Base-by-base conservation (phyloP, 2,113 vertebrate species). In the Sphyrna mokarran region DNA sequence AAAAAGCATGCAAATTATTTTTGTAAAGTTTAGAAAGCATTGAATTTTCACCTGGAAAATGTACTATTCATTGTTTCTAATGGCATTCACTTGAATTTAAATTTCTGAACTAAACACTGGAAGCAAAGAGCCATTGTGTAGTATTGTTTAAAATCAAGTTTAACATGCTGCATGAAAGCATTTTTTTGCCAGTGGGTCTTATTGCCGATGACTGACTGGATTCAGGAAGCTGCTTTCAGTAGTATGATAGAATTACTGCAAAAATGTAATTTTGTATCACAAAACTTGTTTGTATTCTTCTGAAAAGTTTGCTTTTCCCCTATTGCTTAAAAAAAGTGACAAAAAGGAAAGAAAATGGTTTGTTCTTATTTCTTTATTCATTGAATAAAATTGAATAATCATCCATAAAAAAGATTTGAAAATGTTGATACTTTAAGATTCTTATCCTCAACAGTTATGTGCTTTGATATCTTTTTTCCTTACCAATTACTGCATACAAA, bases 311-410 rank as follows among this genome's bases (percentile, higher is more conserved):
- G 6, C n/a, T 66, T 93, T 40, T n/a, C 61, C n/a, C 18, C 37
- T 83, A 16, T 68, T 66, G 29, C 89, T 93, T 66, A 93, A 66
- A 66, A n/a, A 29, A 63, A 5, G 16, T 66, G 58, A 91, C 33
- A 63, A 91, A 66, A 93, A 33, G 61, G 63, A 93, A 66, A n/a
- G 89, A 63, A 93, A 96, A 96, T 96, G 58, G 95, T 96, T 96
- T 90, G 94, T 97, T 96, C 96, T 93, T 22, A 89, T 95, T 96
- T 96, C 96, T 96, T 90, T 90, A 85, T 63, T 95, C 96, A 96
- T 95, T 96, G 96, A 97, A 97, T 96, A 95, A 83, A 96, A 96
- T 93, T 96, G 95, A 96, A 95, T 96, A 96, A 96, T 86, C 96
- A 93, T 97, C 16, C 18, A 93, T 37, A 93, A 54, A 37, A 63